Conservation (phyloP, 2,113 vertebrate genomes). For the Melanotaenia duboulayi region DNA sequence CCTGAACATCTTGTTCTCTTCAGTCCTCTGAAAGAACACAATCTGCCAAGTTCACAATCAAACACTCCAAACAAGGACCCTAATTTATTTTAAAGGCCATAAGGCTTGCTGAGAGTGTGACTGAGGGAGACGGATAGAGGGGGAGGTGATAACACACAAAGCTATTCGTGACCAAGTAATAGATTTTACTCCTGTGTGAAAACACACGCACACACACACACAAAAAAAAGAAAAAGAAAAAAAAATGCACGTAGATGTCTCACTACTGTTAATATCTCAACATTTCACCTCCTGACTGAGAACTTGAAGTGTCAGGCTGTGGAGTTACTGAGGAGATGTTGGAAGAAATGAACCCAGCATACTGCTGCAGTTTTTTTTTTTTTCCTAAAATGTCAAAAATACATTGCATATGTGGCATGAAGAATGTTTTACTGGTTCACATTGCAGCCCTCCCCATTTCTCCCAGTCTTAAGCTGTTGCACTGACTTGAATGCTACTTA, state of each 20-base stretch:
- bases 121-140: constrained; percentile 14
- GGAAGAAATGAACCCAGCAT: neutral
- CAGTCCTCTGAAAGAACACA: constrained; percentile 23
- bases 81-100: constrained; percentile 59
- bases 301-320: neutral
- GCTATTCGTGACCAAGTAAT: neutral
- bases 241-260: neutral
- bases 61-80: constrained; percentile 47
- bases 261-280: neutral
- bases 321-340: neutral
- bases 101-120: constrained; percentile 34
- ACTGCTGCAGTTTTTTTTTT: neutral
- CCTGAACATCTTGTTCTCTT: constrained; percentile 23
- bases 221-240: neutral
- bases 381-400: constrained; percentile 3
- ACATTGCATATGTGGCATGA: neutral
- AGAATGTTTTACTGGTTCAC: neutral
- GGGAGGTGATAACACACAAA: constrained; percentile 23
- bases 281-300: constrained; percentile 1
- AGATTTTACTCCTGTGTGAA: neutral
- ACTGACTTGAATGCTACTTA: constrained; percentile 3
- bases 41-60: constrained; percentile 41
- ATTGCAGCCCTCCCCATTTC: neutral
- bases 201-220: neutral
- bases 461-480: neutral